phyloP scores from a whole-genome alignment of 2,888 invertebrate species.

The Arrhopalites spinosus region DNA sequence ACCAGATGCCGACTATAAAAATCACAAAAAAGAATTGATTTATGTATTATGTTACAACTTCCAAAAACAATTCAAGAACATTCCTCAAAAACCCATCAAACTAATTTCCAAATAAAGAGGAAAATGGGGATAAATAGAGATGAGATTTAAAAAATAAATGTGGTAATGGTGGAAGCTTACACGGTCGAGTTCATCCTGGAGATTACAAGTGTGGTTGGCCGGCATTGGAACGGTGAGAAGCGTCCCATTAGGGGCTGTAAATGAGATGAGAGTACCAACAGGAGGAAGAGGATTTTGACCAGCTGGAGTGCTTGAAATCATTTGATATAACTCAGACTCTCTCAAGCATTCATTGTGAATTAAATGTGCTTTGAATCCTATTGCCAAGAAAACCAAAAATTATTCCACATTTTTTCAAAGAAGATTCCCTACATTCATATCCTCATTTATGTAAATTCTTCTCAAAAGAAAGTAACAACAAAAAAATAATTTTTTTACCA shows the following conservation, averaged over 20 bases:
- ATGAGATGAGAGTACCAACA: conserved; percentile 41
- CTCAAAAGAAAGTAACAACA: background rate
- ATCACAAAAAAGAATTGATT: background rate
- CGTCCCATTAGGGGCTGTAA: conserved; percentile 49
- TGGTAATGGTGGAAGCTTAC: conserved; percentile 70
- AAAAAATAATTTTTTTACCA: conserved; percentile 61
- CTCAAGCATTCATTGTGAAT: conserved; percentile 75
- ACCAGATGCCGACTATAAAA: conserved; percentile 87
- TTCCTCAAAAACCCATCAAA: no score
- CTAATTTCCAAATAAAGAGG: background rate
- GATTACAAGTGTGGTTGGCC: conserved; percentile 66
- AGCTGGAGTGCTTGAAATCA: conserved; percentile 46
- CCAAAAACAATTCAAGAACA: background rate
- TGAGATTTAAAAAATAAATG: background rate
- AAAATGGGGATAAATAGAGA: background rate
- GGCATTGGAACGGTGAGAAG: conserved; percentile 53
- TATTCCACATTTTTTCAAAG: no score
- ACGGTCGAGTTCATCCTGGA: conserved; percentile 84
- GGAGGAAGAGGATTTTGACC: conserved; percentile 41
- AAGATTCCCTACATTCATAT: no score
- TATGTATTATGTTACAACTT: background rate
- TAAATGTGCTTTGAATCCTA: conserved; percentile 84
- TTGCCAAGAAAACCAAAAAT: no score
- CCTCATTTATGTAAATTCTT: background rate
- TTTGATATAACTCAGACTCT: conserved; percentile 18